Percentiles rank a stretch among this genome's conserved stretches.
Evolutionary conservation across 1,140 invertebrate genomes (phyloP).

Genomic region (Panagrolaimus sp.): DNA sequence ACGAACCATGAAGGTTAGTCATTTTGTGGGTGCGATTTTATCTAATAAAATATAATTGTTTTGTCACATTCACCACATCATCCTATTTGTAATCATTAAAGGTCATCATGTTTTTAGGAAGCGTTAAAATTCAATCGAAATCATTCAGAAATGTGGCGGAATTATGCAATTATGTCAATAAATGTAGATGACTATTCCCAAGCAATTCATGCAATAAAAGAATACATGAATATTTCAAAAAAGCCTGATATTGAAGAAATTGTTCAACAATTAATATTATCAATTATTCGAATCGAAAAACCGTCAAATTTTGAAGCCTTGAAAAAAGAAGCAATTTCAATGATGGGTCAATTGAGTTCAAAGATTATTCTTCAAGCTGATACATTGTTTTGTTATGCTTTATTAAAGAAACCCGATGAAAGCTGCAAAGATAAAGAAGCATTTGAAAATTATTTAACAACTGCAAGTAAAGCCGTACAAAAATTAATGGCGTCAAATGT

Average conservation of each 20-base stretch:
- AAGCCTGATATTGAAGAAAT: conserved; percentile 9
- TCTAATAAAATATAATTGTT: too few species aligned
- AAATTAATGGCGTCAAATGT: background rate
- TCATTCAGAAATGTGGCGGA: conserved; percentile 94
- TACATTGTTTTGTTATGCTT: background rate
- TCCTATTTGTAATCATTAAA: background rate
- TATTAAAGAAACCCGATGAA: conserved; percentile 10
- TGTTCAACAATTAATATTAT: background rate
- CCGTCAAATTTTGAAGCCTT: background rate
- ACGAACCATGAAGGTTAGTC: conserved; percentile 8
- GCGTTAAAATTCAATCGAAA: conserved; percentile 82
- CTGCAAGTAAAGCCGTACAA: background rate
- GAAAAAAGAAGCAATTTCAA: background rate
- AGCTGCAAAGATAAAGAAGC: background rate
- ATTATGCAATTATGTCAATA: conserved; percentile 57
- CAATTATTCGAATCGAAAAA: background rate
- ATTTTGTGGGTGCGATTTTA: background rate
- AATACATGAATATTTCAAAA: background rate
- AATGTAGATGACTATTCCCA: background rate
- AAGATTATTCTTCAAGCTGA: background rate
- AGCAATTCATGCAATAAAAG: conserved; percentile 5
- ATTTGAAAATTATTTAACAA: conserved; percentile 2
- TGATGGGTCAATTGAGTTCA: conserved; percentile 9
- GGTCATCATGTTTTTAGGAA: conserved; percentile 64
- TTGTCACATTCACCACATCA: background rate